phyloP scores from a whole-genome alignment of 1,140 invertebrate species.

The Dendrolimus punctatus region DNA sequence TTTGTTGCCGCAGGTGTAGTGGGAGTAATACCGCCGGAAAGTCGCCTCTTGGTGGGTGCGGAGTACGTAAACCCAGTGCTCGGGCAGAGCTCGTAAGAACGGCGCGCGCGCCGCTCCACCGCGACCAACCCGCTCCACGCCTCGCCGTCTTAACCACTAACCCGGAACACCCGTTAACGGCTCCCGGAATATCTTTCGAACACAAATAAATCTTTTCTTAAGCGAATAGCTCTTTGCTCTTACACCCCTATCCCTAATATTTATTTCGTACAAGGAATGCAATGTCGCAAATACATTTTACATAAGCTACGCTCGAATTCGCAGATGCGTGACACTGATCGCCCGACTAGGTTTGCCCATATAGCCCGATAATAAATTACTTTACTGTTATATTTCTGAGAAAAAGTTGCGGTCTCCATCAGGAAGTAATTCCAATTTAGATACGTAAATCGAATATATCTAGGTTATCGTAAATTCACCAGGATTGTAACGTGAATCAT shows the following conservation, averaged over 20 bases:
- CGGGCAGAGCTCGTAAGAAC: constrained; percentile 49
- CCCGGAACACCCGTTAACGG: constrained; percentile 48
- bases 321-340: constrained; percentile 53
- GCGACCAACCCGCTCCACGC: constrained; percentile 22
- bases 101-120: constrained; percentile 21
- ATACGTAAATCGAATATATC: constrained; percentile 28
- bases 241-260: constrained; percentile 37
- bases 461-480: constrained; percentile 49
- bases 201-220: constrained; percentile 60
- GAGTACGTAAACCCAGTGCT: constrained; percentile 58
- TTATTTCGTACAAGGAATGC: constrained; percentile 54
- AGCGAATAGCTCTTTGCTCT: constrained; percentile 58
- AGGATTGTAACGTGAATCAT: constrained; percentile 53
- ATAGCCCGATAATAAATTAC: constrained; percentile 53
- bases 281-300: constrained; percentile 52
- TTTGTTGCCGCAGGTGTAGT: constrained; percentile 70
- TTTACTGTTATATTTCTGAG: constrained; percentile 25
- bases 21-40: constrained; percentile 64
- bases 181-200: constrained; percentile 53
- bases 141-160: constrained; percentile 30
- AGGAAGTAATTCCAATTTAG: constrained; percentile 64
- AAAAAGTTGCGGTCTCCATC: constrained; percentile 57
- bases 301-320: constrained; percentile 42
- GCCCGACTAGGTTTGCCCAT: constrained; percentile 67
- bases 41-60: constrained; percentile 60